These are phyloP conservation scores for Mimumesa dahlbomi DNA, from an alignment of 2,888 invertebrate genomes.

Conservation along the genomic window DNA sequence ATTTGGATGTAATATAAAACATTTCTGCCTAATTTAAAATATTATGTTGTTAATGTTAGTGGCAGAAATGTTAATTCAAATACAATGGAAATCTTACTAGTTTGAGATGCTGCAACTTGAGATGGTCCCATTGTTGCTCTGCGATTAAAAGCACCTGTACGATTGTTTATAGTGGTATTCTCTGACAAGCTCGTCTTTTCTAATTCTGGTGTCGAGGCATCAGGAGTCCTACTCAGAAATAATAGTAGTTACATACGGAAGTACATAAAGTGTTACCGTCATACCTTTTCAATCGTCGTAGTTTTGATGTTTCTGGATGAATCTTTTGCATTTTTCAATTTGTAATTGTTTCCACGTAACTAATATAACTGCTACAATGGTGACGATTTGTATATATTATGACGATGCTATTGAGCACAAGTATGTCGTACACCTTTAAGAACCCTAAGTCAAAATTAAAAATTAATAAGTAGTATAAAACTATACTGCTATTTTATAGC, in stretches of 20 bases:
- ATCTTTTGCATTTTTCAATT: conserved; percentile 54
- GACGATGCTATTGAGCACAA: too few relatives aligned
- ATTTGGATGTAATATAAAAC: too few relatives aligned
- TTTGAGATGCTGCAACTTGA: conserved; percentile 37
- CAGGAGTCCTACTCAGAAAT: too few relatives aligned
- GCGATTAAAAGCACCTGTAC: conserved; percentile 14
- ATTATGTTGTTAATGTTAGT: background rate
- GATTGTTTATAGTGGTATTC: background rate
- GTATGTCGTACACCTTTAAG: too few relatives aligned
- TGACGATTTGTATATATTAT: too few relatives aligned
- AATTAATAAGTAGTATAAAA: too few relatives aligned
- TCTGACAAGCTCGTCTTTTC: background rate
- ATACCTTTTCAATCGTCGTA: conserved; percentile 44
- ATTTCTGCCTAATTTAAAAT: background rate
- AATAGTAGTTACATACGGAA: too few relatives aligned
- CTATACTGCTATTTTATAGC: too few relatives aligned
- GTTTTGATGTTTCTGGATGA: conserved; percentile 40
- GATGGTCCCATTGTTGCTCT: conserved; percentile 52
- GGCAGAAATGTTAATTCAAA: too few relatives aligned
- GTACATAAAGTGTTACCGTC: background rate
- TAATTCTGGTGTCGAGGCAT: conserved; percentile 8
- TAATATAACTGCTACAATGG: too few relatives aligned
- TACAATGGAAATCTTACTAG: conserved; percentile 15
- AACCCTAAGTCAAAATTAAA: too few relatives aligned
- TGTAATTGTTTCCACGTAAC: too few relatives aligned